These are phyloP conservation scores for Campopleginae sp. DNA, from an alignment of 2,888 invertebrate species.

Conservation along the genomic window DNA sequence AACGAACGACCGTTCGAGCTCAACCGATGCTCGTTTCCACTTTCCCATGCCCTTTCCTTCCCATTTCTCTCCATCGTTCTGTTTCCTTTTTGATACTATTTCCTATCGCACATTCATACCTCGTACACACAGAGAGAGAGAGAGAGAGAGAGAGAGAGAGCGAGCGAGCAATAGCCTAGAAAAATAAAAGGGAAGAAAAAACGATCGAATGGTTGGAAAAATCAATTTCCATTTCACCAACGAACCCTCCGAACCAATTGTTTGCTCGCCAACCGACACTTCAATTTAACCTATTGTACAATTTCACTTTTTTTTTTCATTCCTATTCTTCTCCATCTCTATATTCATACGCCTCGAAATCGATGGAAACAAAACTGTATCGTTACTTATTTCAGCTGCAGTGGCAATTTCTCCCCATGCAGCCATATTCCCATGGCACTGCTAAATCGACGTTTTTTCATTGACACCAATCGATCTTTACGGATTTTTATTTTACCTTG, in stretches of 20 bases:
- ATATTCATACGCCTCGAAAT: slow-evolving; percentile 9
- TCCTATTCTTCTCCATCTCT: background rate
- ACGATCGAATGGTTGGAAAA: slow-evolving; percentile 26
- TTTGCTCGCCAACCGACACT: slow-evolving; percentile 51
- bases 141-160: too few species aligned
- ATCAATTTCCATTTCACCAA: slow-evolving; percentile 54
- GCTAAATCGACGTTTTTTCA: background rate
- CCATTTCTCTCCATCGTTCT: slow-evolving; percentile 23
- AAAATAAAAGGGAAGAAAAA: slow-evolving; percentile 26
- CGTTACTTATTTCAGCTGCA: slow-evolving; percentile 12
- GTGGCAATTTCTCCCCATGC: background rate
- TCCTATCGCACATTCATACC: slow-evolving; percentile 32
- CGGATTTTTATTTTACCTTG: background rate
- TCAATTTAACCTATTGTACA: slow-evolving; percentile 56
- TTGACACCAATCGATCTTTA: background rate
- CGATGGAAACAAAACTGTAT: slow-evolving; percentile 15
- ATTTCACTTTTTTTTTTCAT: slow-evolving; percentile 17
- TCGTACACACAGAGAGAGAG: too few species aligned
- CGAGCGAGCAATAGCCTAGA: background rate
- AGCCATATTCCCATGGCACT: background rate
- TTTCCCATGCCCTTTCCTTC: slow-evolving; percentile 52
- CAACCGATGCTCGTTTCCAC: slow-evolving; percentile 57
- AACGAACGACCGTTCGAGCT: slow-evolving; percentile 58
- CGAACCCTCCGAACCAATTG: slow-evolving; percentile 47
- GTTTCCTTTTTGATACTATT: slow-evolving; percentile 6